These are phyloP conservation scores for Microtus oregoni DNA, from an alignment of 2,113 vertebrate genomes.

Conservation along the genomic window DNA sequence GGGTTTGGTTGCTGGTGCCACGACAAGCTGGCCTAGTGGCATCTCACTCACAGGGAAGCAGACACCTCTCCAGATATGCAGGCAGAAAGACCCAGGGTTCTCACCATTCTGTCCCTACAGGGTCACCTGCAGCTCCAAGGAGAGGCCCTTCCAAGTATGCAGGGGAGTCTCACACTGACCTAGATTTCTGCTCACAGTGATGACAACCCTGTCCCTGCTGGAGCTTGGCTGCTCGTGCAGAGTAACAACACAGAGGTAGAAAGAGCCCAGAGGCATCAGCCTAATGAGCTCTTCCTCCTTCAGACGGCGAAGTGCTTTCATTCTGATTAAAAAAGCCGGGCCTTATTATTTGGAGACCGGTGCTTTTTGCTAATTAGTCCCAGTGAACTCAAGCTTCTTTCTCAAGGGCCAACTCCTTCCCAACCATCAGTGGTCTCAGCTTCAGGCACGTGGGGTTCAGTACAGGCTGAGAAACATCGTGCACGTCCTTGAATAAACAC, in stretches of 20 bases:
- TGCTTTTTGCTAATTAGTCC: not conserved
- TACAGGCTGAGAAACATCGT: accelerated
- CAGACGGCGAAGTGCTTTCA: not conserved
- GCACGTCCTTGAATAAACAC: not conserved
- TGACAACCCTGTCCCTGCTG: accelerated
- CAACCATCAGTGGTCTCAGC: not conserved
- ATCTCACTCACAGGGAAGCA: not conserved
- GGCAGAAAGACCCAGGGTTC: not conserved
- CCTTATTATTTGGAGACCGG: not conserved
- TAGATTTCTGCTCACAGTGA: accelerated
- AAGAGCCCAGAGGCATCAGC: not conserved
- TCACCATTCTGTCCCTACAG: too few relatives aligned
- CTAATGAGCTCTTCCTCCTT: not conserved
- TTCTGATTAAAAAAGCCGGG: not conserved
- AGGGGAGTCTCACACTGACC: not conserved
- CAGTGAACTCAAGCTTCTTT: not conserved
- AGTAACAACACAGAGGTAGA: not conserved
- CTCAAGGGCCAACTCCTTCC: not conserved
- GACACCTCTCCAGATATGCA: accelerated
- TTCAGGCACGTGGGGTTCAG: not conserved
- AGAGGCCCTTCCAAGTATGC: accelerated
- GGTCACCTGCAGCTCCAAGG: not conserved
- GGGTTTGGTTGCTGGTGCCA: not conserved
- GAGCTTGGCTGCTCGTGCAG: not conserved
- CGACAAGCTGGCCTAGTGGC: not conserved